These are phyloP conservation scores for Nephrotoma appendiculata DNA, from an alignment of 2,888 invertebrate species.

Conservation along the genomic window DNA sequence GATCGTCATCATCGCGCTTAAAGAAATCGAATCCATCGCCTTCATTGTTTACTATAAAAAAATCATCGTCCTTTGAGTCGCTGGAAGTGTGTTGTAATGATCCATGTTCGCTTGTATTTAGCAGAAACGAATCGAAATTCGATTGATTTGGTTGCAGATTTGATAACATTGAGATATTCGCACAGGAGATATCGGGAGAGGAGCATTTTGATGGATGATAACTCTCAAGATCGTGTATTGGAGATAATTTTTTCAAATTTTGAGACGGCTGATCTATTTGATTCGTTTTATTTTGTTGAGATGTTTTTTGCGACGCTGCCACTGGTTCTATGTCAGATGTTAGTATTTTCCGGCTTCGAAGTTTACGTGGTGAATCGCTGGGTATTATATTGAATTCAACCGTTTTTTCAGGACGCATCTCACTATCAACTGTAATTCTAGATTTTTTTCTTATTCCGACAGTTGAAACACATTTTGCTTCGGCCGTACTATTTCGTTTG, in stretches of 20 bases:
- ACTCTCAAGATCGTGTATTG: not conserved
- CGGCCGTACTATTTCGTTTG: not conserved
- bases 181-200: not conserved
- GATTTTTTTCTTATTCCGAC: not conserved
- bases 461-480: not conserved
- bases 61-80: not conserved
- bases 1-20: not conserved
- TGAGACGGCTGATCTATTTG: not conserved
- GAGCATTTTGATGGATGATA: not conserved
- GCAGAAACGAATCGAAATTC: not conserved
- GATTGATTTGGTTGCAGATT: not conserved
- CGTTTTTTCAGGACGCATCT: not conserved
- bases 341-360: not conserved
- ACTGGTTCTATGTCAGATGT: not conserved
- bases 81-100: not conserved
- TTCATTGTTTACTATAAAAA: not conserved
- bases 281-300: not conserved
- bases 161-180: not conserved
- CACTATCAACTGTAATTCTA: not conserved
- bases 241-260: not conserved
- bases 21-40: not conserved
- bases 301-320: not conserved
- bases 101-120: not conserved
- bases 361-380: not conserved
- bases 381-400: not conserved